These are phyloP conservation scores for Chiloscyllium plagiosum DNA, from an alignment of 2,113 vertebrate genomes.

Conservation along the genomic window DNA sequence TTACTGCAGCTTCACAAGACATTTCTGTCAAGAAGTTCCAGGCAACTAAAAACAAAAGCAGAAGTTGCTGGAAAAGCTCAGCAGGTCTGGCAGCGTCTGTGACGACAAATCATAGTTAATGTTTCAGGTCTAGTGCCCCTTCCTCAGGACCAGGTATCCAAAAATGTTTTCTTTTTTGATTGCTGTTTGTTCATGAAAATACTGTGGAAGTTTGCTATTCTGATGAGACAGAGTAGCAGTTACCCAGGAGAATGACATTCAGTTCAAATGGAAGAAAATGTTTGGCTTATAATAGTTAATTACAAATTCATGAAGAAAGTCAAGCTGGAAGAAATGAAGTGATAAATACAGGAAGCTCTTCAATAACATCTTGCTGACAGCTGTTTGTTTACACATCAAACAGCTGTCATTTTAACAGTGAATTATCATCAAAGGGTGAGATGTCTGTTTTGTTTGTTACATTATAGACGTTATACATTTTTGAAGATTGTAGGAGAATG, in stretches of 20 bases:
- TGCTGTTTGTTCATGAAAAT: background rate
- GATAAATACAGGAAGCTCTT: background rate
- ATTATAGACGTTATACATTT: background rate
- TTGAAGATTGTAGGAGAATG: background rate
- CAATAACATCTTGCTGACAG: background rate
- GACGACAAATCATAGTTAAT: no score
- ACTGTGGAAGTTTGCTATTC: background rate
- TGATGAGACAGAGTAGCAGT: background rate
- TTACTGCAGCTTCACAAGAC: background rate
- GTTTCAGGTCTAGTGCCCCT: no score
- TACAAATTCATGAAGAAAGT: background rate
- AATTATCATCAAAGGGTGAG: background rate
- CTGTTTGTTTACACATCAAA: constrained; percentile 5
- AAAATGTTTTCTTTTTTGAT: background rate
- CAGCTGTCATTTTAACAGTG: background rate
- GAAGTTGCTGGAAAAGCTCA: no score
- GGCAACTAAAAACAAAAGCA: background rate
- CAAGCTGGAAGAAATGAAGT: background rate
- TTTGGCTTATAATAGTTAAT: constrained; percentile 2
- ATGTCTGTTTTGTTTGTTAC: background rate
- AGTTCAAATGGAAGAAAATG: background rate
- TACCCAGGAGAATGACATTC: background rate
- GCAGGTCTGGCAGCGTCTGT: no score
- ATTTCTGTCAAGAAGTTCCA: background rate
- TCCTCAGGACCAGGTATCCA: no score